Percentiles rank a stretch among this genome's conserved stretches.
phyloP scores from a whole-genome alignment of 2,113 vertebrate species.

The Anser cygnoides region DNA sequence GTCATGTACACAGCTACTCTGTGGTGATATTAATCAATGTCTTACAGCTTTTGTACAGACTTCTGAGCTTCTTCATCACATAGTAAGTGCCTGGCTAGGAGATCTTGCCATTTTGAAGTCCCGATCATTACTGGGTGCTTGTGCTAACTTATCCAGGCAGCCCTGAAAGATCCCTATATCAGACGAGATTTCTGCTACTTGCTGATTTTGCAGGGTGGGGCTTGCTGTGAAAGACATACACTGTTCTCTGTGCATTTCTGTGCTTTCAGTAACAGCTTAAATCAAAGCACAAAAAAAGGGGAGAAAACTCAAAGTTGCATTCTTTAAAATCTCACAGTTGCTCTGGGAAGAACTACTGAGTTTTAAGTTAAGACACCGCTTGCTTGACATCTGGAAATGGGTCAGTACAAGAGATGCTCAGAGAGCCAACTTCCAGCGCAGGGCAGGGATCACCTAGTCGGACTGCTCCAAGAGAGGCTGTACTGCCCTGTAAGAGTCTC shows the following conservation, averaged over 20 bases:
- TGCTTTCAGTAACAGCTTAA: not conserved
- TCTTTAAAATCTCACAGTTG: not conserved
- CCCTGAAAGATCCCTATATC: not conserved
- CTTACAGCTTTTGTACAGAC: not conserved
- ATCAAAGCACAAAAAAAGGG: not conserved
- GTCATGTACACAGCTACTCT: not conserved
- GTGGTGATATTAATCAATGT: not conserved
- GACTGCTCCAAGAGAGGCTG: not conserved
- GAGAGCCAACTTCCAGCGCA: not conserved
- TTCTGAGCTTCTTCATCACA: not conserved
- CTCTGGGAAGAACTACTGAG: not conserved
- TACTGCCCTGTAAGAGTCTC: too few relatives aligned
- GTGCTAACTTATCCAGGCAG: not conserved
- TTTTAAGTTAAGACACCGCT: not conserved
- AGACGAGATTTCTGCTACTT: not conserved
- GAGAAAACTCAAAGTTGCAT: not conserved
- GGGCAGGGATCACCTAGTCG: not conserved
- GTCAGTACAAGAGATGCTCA: not conserved
- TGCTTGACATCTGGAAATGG: not conserved
- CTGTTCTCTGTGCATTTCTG: not conserved
- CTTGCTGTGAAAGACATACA: slow-evolving; percentile 1
- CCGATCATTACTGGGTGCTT: not conserved
- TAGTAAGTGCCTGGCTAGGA: not conserved
- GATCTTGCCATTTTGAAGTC: not conserved
- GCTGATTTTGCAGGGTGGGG: not conserved